Conservation (phyloP, 2,797 vertebrate species). For the Scyliorhinus canicula region DNA sequence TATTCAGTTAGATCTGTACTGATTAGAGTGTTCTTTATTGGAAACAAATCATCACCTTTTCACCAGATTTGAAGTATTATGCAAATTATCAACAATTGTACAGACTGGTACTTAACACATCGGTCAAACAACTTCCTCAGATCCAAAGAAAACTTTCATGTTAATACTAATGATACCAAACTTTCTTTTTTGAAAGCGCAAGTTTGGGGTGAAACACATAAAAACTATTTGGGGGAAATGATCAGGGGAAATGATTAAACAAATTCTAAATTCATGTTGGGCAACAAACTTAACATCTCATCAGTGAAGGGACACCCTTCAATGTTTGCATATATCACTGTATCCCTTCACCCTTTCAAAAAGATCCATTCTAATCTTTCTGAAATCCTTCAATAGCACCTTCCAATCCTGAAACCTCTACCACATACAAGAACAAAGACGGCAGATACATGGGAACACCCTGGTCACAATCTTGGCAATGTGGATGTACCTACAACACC, state of each 20-base stretch:
- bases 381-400: too few relatives aligned
- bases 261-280: background rate
- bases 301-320: background rate
- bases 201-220: background rate
- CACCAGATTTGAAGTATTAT: background rate
- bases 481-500: too few relatives aligned
- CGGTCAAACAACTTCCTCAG: background rate
- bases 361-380: background rate
- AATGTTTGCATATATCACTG: background rate
- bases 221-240: background rate
- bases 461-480: too few relatives aligned
- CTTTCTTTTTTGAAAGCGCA: background rate
- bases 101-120: background rate
- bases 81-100: background rate
- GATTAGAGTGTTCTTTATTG: background rate
- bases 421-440: too few relatives aligned
- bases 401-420: too few relatives aligned
- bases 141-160: background rate
- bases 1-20: background rate
- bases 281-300: background rate
- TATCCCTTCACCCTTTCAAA: background rate
- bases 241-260: background rate
- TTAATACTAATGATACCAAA: background rate
- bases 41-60: background rate
- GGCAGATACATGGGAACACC: too few relatives aligned